Conservation (phyloP, 2,113 vertebrate species). For the Jacana jacana region DNA sequence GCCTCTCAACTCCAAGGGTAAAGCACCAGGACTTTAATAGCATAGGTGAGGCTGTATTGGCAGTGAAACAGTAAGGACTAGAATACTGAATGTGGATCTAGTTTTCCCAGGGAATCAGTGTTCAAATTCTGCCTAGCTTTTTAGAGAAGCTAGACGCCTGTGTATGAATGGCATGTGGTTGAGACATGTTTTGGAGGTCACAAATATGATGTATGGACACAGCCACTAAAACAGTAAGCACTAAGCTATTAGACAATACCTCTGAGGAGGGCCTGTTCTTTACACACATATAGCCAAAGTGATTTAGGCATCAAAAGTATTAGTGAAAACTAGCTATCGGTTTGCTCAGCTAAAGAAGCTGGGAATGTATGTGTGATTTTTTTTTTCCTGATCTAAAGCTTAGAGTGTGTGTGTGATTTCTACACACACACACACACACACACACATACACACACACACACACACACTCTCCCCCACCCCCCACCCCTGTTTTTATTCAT, state of each 20-base stretch:
- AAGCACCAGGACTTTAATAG: not conserved
- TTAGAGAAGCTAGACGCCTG: not conserved
- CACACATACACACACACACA: too few relatives aligned
- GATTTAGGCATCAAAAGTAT: not conserved
- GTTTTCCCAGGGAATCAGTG: not conserved
- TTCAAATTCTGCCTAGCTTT: not conserved
- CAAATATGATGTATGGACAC: not conserved
- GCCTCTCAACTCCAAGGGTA: not conserved
- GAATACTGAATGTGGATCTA: not conserved
- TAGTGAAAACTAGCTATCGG: not conserved
- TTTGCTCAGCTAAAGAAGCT: not conserved
- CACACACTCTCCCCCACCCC: too few relatives aligned
- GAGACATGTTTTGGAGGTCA: not conserved
- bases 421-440: too few relatives aligned
- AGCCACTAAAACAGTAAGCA: not conserved
- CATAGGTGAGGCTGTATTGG: not conserved
- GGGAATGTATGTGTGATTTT: not conserved
- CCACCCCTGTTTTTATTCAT: not conserved
- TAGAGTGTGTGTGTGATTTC: too few relatives aligned
- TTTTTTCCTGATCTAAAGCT: not conserved
- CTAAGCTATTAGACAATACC: not conserved
- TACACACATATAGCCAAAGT: not conserved
- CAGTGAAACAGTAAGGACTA: not conserved
- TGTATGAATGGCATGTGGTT: not conserved
- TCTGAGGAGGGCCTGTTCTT: not conserved